Evolutionary conservation across 2,797 vertebrate genomes (phyloP).

Genomic region (Eospalax fontanierii): DNA sequence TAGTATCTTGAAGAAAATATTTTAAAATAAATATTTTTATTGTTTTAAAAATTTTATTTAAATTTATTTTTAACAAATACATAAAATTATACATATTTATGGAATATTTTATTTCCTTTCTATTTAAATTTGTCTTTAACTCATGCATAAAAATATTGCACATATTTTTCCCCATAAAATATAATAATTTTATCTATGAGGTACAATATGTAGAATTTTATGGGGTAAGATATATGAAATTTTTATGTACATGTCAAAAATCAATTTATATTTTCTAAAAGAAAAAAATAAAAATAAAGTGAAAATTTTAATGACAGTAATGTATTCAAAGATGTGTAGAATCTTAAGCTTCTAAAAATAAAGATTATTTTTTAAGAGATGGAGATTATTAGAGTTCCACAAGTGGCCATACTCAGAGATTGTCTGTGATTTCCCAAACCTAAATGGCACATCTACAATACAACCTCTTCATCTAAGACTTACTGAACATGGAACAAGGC

Average conservation of each 20-base stretch:
- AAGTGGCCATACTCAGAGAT: too few relatives aligned
- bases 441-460: too few relatives aligned
- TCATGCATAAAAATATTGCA: not conserved
- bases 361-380: too few relatives aligned
- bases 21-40: constrained; percentile 40
- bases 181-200: not conserved
- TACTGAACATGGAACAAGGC: too few relatives aligned
- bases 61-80: not conserved
- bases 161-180: not conserved
- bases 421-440: too few relatives aligned
- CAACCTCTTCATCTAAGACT: too few relatives aligned
- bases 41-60: not conserved
- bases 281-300: constrained; percentile 31
- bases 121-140: constrained; percentile 3
- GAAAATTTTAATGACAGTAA: not conserved
- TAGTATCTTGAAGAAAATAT: not conserved
- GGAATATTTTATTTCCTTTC: not conserved
- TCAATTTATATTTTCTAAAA: not conserved
- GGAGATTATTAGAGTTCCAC: too few relatives aligned
- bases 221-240: not conserved
- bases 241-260: not conserved
- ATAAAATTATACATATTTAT: not conserved
- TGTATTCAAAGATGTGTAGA: not conserved
- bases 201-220: constrained; percentile 17
- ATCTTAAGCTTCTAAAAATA: constrained; percentile 26